Conservation (phyloP, 2,888 invertebrate genomes). For the Phymatocera aterrima region DNA sequence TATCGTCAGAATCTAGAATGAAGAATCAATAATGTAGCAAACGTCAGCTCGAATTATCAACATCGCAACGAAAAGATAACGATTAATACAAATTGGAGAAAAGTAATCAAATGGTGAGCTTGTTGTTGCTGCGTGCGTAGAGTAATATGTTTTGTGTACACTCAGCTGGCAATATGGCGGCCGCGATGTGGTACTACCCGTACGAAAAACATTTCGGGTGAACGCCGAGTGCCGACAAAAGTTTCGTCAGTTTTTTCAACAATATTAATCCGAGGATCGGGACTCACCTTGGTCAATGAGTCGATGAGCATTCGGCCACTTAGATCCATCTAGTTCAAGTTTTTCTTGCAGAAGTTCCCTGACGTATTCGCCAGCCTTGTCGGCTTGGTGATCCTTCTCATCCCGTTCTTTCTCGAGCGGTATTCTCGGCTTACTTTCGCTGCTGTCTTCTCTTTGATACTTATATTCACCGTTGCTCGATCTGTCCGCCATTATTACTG, state of each 20-base stretch:
- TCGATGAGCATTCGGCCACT: conserved; percentile 83
- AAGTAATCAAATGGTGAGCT: too few species aligned
- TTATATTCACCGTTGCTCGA: conserved; percentile 70
- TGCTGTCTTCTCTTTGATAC: conserved; percentile 63
- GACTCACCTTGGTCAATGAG: conserved; percentile 85
- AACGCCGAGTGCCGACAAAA: neutral
- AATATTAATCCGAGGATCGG: neutral
- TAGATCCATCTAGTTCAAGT: conserved; percentile 78
- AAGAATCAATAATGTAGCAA: neutral
- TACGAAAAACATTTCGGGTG: neutral
- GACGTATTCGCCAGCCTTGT: conserved; percentile 88
- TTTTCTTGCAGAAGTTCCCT: conserved; percentile 85
- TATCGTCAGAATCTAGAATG: too few species aligned
- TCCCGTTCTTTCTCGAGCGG: conserved; percentile 76
- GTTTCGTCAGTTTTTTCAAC: neutral
- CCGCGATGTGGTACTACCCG: neutral
- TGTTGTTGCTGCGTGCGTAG: too few species aligned
- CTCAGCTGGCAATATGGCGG: conserved; percentile 30
- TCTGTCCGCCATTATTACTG: conserved; percentile 63
- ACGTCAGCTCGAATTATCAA: neutral
- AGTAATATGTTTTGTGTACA: neutral
- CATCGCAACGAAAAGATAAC: too few species aligned
- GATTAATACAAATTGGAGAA: neutral
- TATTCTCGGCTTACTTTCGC: conserved; percentile 57
- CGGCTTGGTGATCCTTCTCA: conserved; percentile 78